Evolutionary conservation across 2,888 invertebrate genomes (phyloP), one percentile per base, ranked within the genome.

Genomic region (Tubulanus polymorphus): DNA sequence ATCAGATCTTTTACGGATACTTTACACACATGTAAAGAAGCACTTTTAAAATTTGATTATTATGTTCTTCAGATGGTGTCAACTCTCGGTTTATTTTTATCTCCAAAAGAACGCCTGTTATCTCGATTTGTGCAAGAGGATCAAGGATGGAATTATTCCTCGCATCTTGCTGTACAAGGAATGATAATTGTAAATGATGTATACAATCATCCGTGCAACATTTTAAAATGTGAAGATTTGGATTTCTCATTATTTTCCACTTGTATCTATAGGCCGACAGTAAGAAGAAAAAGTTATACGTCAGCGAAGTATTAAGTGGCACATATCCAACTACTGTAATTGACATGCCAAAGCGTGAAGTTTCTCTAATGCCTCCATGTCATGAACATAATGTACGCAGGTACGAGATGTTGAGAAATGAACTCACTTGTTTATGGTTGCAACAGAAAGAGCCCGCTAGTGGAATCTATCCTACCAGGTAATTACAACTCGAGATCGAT

Each of bases 141-240:
- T 12, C 59, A 64, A 41, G 62, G 62, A 15, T 65, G 63, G 59
- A 61, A 65, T 1, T 74, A 71, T 55, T 71, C 69, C 35, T 73
- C 72, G 55, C 72, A 74, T 54, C 59, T 74, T 23, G 69, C 60
- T 56, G 55, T 74, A 3, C 74, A 74, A 52, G 74, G 72, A 15
- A 57, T 61, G 20, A 61, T 55, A 29, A 52, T 67, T 10, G 66
- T 65, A n/a, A n/a, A n/a, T n/a, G n/a, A n/a, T n/a, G n/a, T n/a
- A n/a, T n/a, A n/a, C n/a, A n/a, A n/a, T n/a, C n/a, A n/a, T n/a
- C n/a, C n/a, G n/a, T n/a, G n/a, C n/a, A n/a, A n/a, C n/a, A n/a
- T n/a, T n/a, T n/a, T n/a, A n/a, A n/a, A n/a, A n/a, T n/a, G n/a
- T n/a, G n/a, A n/a, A n/a, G n/a, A n/a, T n/a, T n/a, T n/a, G n/a